phyloP scores from a whole-genome alignment of 2,888 invertebrate species.

The Macropis europaea region DNA sequence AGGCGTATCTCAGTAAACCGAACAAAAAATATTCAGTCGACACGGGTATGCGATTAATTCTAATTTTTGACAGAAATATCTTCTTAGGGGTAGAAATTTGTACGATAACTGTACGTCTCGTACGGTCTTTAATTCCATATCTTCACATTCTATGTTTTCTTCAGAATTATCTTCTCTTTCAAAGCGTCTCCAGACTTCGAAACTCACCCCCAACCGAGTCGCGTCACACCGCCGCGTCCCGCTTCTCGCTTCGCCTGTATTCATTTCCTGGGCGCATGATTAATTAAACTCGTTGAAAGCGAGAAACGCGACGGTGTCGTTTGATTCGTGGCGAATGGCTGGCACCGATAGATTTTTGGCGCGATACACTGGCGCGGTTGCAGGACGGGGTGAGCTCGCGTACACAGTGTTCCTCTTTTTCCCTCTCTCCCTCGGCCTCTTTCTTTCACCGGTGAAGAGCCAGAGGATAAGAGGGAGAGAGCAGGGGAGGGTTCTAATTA shows the following conservation, averaged over 20 bases:
- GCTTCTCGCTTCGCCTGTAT: neutral
- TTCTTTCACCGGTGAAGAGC: constrained; percentile 54
- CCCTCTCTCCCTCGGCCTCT: constrained; percentile 36
- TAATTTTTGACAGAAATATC: no score
- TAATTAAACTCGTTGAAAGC: constrained; percentile 44
- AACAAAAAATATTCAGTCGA: no score
- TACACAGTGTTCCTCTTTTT: constrained; percentile 20
- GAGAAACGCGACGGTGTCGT: constrained; percentile 23
- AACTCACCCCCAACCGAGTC: no score
- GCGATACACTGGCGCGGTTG: constrained; percentile 43
- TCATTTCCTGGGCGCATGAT: constrained; percentile 17
- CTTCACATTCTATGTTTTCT: no score
- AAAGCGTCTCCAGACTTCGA: no score
- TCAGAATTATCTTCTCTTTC: no score
- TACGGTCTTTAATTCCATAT: no score
- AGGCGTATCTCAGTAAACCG: no score
- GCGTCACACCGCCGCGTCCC: no score
- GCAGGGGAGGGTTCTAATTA: constrained; percentile 76
- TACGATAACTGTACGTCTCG: no score
- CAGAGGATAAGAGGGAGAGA: constrained; percentile 41
- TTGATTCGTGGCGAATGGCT: constrained; percentile 42
- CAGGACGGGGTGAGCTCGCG: constrained; percentile 10
- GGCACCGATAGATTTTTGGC: constrained; percentile 54
- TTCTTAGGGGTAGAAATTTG: no score
- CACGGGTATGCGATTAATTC: no score